Conservation (phyloP, 1,140 invertebrate species). For the Euwallacea fornicatus region DNA sequence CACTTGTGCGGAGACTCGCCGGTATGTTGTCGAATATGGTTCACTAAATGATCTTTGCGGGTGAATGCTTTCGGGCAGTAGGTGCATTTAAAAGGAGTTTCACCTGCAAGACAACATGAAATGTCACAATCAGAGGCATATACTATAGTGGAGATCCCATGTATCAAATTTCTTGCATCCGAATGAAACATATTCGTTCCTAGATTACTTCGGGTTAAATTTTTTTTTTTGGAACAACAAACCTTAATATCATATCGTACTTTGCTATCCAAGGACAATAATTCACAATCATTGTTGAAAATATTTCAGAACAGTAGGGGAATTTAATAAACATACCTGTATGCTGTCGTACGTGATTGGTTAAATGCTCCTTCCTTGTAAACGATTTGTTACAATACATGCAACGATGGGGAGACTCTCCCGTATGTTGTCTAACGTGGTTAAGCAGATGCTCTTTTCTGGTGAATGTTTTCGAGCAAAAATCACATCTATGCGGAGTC, state of each 20-base stretch:
- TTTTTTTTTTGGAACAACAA: too few species aligned
- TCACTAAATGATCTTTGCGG: constrained; percentile 76
- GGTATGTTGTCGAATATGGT: constrained; percentile 73
- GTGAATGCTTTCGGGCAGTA: constrained; percentile 87
- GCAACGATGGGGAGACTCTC: constrained; percentile 80
- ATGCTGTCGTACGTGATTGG: constrained; percentile 82
- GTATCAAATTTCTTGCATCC: too few species aligned
- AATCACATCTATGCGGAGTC: constrained; percentile 82
- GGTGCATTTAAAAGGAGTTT: constrained; percentile 70
- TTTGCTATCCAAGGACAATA: too few species aligned
- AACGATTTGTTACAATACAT: constrained; percentile 81
- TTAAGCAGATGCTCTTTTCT: constrained; percentile 80
- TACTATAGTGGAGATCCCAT: too few species aligned
- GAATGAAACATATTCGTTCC: too few species aligned
- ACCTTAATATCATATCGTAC: too few species aligned
- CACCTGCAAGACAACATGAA: constrained; percentile 30
- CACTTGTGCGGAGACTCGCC: constrained; percentile 77
- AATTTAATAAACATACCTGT: constrained; percentile 68
- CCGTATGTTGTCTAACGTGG: constrained; percentile 79
- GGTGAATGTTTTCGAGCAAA: constrained; percentile 82
- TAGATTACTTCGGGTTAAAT: too few species aligned
- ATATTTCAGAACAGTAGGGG: too few species aligned
- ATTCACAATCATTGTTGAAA: too few species aligned
- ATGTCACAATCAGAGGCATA: too few species aligned
- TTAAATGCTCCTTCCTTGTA: constrained; percentile 79